Evolutionary conservation across 2,113 vertebrate genomes (phyloP), one percentile per base, ranked within the genome.

Genomic region (Ranitomeya variabilis): DNA sequence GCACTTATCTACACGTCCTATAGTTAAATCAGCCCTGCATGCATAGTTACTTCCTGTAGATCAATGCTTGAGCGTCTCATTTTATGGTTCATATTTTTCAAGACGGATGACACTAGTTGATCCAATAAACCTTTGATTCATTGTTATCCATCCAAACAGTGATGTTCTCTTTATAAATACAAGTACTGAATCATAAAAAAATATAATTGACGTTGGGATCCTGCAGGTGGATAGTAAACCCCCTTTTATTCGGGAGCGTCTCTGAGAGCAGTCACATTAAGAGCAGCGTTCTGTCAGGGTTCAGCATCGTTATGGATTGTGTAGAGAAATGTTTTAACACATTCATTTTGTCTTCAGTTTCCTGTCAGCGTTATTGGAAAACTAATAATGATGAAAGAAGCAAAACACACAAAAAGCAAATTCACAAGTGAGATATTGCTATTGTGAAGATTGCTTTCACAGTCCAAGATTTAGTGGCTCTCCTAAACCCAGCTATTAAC

Each of bases 391-490:
- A 89, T 89, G 71, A 77, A 84, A 62, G n/a, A 71, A 73, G 62
- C 62, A 80, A 79, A 88, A 83, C 57, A 77, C 67, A 88, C 87
- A 89, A 89, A 88, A 89, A 89, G 71, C 67, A 89, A 89, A 87
- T 87, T 80, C 86, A 82, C 31, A 69, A 77, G 80, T 89, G 60
- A 89, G 80, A 51, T 83, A 89, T 82, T 66, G 80, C 80, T 83
- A 87, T 87, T 80, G 78, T 87, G 59, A 54, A 80, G 86, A 69
- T 88, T 88, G 86, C 86, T 74, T 88, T 88, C 69, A 84, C 73
- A 66, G 87, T 64, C 80, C 55, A 64, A 84, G 80, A 89, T 89
- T 83, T 89, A 84, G 80, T 83, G 71, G 55, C 80, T 89, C 71
- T 89, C 69, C 57, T 89, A 77, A 89, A 89, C 21, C 80, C 55